Evolutionary conservation across 1,140 invertebrate genomes (phyloP).

Genomic region (Catajapyx aquilonaris): DNA sequence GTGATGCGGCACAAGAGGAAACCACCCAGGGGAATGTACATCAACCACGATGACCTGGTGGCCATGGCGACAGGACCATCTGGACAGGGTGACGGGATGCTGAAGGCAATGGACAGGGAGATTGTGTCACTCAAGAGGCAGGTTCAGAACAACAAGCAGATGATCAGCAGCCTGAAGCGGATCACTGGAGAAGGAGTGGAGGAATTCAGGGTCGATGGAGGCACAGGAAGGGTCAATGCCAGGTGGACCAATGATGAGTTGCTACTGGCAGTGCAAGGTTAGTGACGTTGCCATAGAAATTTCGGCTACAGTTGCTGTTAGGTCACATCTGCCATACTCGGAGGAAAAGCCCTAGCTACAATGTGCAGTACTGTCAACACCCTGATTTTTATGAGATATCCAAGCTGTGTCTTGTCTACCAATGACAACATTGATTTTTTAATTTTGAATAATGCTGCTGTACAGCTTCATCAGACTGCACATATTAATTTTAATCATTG

Average conservation of each 20-base stretch:
- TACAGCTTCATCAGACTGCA: no score
- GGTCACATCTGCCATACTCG: no score
- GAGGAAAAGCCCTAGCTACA: no score
- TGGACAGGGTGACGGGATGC: conserved; percentile 54
- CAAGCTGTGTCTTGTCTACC: no score
- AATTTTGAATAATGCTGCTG: no score
- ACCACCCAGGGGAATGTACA: conserved; percentile 86
- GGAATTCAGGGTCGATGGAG: conserved; percentile 39
- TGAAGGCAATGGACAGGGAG: conserved; percentile 80
- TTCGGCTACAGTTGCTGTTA: no score
- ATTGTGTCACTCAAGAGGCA: conserved; percentile 81
- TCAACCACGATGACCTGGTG: conserved; percentile 87
- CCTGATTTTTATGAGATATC: no score
- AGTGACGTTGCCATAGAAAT: conserved; percentile 4
- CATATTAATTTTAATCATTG: no score
- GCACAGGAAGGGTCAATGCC: conserved; percentile 47
- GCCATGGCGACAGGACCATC: conserved; percentile 52
- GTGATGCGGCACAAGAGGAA: conserved; percentile 73
- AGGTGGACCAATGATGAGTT: conserved; percentile 87
- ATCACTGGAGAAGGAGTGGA: conserved; percentile 51
- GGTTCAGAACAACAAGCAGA: conserved; percentile 90
- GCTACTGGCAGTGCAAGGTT: conserved; percentile 68
- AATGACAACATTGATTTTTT: no score
- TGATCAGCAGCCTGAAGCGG: conserved; percentile 60
- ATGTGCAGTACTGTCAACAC: no score